Evolutionary conservation across 2,797 vertebrate species (phyloP).

Genomic region (Coracias cyanogaster): DNA sequence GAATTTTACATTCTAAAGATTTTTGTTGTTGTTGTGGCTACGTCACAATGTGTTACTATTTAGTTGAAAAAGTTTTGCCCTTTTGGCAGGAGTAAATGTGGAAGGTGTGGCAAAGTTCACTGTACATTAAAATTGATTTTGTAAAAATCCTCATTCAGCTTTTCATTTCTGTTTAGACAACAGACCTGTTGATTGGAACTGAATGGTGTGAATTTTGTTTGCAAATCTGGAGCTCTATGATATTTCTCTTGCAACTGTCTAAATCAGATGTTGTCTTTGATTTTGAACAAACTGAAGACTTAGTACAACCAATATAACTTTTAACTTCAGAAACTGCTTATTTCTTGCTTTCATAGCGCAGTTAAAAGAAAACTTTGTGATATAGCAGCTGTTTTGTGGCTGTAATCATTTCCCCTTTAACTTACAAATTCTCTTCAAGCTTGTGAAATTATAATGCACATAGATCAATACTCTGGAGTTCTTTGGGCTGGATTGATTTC

Average conservation of each 20-base stretch:
- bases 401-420: slow-evolving; percentile 65
- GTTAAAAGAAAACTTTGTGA: slow-evolving; percentile 55
- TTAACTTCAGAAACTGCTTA: slow-evolving; percentile 41
- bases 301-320: slow-evolving; percentile 45
- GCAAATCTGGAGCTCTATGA: neutral
- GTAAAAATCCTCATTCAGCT: neutral
- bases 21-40: neutral
- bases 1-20: neutral
- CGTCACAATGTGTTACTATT: neutral
- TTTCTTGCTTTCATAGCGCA: slow-evolving; percentile 48
- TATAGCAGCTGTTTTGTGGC: slow-evolving; percentile 33
- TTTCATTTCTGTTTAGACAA: neutral
- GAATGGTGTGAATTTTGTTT: neutral
- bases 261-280: slow-evolving; percentile 31
- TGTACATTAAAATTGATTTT: neutral
- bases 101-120: neutral
- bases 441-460: slow-evolving; percentile 74
- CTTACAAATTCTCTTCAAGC: slow-evolving; percentile 70
- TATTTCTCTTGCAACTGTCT: too few relatives aligned
- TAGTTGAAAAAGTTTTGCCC: neutral
- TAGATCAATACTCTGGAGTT: slow-evolving; percentile 73
- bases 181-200: neutral
- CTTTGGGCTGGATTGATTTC: slow-evolving; percentile 77
- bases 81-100: neutral
- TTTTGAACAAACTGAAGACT: slow-evolving; percentile 29